A percentile compares a stretch with the other conserved stretches of the same genome.
Conservation (phyloP, 2,113 vertebrate species). For the Oryzias melastigma region DNA sequence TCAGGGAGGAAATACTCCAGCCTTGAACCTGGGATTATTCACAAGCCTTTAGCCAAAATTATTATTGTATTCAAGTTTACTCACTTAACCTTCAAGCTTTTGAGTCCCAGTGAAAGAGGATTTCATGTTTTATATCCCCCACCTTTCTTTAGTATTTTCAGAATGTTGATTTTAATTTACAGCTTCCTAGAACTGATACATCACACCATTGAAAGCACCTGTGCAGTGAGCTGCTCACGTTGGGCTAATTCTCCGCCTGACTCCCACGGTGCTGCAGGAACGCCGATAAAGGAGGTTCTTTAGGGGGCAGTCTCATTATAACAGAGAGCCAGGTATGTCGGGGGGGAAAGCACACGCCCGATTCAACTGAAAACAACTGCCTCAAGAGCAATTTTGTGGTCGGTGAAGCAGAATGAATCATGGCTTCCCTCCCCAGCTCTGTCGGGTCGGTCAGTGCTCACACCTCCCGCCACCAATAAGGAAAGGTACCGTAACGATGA, state of each 20-base stretch:
- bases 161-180: not conserved
- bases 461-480: constrained; percentile 39
- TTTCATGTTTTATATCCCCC: too few species aligned
- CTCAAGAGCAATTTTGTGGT: constrained; percentile 24
- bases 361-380: constrained; percentile 23
- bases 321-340: constrained; percentile 20
- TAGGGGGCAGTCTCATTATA: not conserved
- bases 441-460: constrained; percentile 22
- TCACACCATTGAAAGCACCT: not conserved
- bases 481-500: constrained; percentile 26
- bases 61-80: not conserved
- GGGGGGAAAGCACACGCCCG: not conserved
- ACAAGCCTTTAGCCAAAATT: constrained; percentile 13
- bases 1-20: constrained; percentile 2
- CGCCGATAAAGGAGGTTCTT: constrained; percentile 8
- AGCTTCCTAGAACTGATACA: not conserved
- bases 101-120: too few species aligned
- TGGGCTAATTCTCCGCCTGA: constrained; percentile 8
- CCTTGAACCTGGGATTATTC: not conserved
- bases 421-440: constrained; percentile 21
- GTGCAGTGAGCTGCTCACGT: constrained; percentile 1
- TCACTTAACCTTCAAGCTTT: too few species aligned
- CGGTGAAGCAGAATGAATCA: constrained; percentile 46
- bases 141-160: not conserved
- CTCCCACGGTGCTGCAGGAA: not conserved